Base-by-base conservation (phyloP, 2,797 vertebrate genomes). In the Vireo griseus region DNA sequence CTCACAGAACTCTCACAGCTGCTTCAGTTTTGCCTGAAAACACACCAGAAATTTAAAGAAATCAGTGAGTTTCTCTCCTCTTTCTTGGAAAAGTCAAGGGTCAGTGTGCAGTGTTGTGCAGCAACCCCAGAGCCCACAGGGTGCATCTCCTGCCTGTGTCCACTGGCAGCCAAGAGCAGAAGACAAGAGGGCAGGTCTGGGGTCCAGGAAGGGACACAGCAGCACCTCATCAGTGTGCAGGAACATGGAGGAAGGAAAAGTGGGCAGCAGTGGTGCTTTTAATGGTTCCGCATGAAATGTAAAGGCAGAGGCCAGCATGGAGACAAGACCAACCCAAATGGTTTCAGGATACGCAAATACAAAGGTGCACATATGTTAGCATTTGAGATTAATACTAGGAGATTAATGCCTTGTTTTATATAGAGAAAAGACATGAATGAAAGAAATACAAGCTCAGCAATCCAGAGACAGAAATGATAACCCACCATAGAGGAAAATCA, bases 1-100 rank as follows among this genome's bases (percentile, higher is more conserved):
- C 72, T 84, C 29, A 39, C 16, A 51, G 63, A 88, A 93, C 19
- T 39, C 55, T 83, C 65, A 55, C 44, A 74, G 73, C 44, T 67
- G 90, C 52, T 92, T 92, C 68, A 67, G 28, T 55, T 90, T 86
- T 92, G 55, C 52, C 63, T 77, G 55, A 92, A 90, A 92, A 92
- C 44, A 83, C 44, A 45, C 33, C 57, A 65, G 69, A 86, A 86
- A 6, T 42, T 65, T 65, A 47, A 92, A 29, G 21, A 83, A 84
- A 88, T 47, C 29, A 33, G 22, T 58, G 25, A 77, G 16, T 14
- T 90, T 91, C 47, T 16, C 48, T 80, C 25, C 2, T 81, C 11
- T 74, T 69, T 84, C 50, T 85, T 0, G 1, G 11, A 13, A 62
- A 79, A 86, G 35, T 6, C 11, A 18, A 20, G 28, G 21, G 31